phyloP scores from a whole-genome alignment of 2,113 vertebrate species.

The Odocoileus hemionus region DNA sequence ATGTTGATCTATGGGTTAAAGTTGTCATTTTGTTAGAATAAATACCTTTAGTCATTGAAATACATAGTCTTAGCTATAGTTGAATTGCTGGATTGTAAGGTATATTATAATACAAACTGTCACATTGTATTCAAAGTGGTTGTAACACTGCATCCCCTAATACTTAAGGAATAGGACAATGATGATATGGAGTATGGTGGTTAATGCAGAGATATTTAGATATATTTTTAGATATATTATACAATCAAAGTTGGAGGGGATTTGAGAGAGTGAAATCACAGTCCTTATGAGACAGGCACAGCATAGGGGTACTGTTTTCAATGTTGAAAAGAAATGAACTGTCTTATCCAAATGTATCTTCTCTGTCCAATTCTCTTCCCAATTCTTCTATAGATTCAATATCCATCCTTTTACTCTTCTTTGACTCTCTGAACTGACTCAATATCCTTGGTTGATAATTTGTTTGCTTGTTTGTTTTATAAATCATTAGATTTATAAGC shows the following conservation, averaged over 20 bases:
- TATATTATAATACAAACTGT: background rate
- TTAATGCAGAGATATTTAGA: background rate
- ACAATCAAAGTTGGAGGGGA: background rate
- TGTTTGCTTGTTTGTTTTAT: too few relatives aligned
- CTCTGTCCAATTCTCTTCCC: background rate
- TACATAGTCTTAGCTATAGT: background rate
- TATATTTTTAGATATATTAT: background rate
- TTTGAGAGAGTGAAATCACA: background rate
- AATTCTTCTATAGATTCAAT: background rate
- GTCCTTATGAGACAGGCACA: background rate
- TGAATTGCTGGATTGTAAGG: background rate
- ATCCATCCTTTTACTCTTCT: background rate
- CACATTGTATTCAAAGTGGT: background rate
- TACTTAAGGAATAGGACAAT: too few relatives aligned
- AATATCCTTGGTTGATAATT: background rate
- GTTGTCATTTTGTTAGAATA: too few relatives aligned
- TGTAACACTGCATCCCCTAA: too few relatives aligned
- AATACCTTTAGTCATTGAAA: background rate
- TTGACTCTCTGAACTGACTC: background rate
- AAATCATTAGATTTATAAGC: too few relatives aligned
- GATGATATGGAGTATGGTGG: background rate
- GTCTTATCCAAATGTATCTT: background rate
- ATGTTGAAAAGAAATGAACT: background rate
- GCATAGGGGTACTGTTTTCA: background rate
- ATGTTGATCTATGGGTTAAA: background rate